Conservation (phyloP, 2,888 invertebrate species). For the Hermaeophaga mercurialis region DNA sequence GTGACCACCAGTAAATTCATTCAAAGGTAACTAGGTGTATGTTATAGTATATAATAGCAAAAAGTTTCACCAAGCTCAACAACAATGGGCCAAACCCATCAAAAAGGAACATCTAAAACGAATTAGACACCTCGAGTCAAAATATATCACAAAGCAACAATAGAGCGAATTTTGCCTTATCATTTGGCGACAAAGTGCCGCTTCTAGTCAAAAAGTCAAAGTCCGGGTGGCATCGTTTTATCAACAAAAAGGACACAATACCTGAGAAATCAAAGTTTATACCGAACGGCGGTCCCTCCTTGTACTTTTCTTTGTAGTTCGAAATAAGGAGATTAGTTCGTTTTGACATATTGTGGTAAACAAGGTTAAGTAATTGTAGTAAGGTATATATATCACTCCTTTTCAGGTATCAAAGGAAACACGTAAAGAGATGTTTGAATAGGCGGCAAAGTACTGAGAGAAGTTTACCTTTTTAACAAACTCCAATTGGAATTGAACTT, state of each 20-base stretch:
- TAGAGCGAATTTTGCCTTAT: slow-evolving; percentile 35
- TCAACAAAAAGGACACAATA: slow-evolving; percentile 36
- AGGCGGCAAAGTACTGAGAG: slow-evolving; percentile 8
- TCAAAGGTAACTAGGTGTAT: slow-evolving; percentile 10
- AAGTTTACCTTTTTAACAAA: slow-evolving; percentile 10
- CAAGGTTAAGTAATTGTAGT: slow-evolving; percentile 56
- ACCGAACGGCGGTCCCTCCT: slow-evolving; percentile 29
- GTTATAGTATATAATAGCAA: slow-evolving; percentile 11
- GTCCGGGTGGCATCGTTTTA: slow-evolving; percentile 44
- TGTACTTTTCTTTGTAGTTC: slow-evolving; percentile 25
- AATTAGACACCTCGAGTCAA: slow-evolving; percentile 37
- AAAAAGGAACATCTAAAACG: slow-evolving; percentile 26
- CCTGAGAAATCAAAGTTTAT: slow-evolving; percentile 32
- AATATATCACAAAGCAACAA: slow-evolving; percentile 32
- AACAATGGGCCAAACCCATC: slow-evolving; percentile 23
- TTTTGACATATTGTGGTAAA: slow-evolving; percentile 58
- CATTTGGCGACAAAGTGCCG: slow-evolving; percentile 46
- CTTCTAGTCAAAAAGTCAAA: slow-evolving; percentile 44
- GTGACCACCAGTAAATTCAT: not conserved
- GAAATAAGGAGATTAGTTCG: slow-evolving; percentile 54
- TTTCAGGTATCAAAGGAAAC: slow-evolving; percentile 34
- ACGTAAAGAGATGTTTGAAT: slow-evolving; percentile 21
- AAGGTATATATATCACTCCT: slow-evolving; percentile 40
- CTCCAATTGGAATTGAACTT: not conserved
- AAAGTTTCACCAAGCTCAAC: slow-evolving; percentile 3